Evolutionary conservation across 2,113 vertebrate genomes (phyloP), one percentile per base, ranked within the genome.

Genomic region (Trichomycterus rosablanca): DNA sequence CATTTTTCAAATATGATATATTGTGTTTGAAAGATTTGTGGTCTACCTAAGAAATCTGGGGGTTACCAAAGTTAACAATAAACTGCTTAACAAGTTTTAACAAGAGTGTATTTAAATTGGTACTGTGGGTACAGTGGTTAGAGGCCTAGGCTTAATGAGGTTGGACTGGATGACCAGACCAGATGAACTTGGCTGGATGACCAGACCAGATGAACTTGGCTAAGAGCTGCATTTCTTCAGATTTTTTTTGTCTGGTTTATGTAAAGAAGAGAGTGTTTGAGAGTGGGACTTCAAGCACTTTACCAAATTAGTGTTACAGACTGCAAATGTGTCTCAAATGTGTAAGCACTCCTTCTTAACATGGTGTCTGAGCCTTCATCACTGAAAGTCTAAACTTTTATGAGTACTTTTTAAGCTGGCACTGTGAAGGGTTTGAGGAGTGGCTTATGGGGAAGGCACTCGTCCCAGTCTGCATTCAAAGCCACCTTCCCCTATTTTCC

Each of bases 171-270:
- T 50, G 59, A 63, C 67, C 71, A 69, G 64, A 26, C 7, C 37
- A 52, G 45, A 45, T 44, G 30, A 18, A 9, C 9, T 23, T 40
- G 34, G 49, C 18, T 58, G 35, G 67, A 43, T 50, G 59, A 63
- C 67, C 71, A 69, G 64, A 26, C 7, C 37, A 52, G 45, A 58
- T 51, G 49, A 20, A 54, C 45, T 44, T 54, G 24, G 9, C 39
- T 59, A 48, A 51, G 61, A 37, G 1, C 12, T 37, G 44, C 26
- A 30, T 76, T 78, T 74, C 68, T 77, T 65, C 20, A 76, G 68
- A 79, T 78, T 63, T 74, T n/a, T 49, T 68, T 77, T 72, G 77
- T 77, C 70, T 75, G 51, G 61, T 43, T 63, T 15, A 35, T 63
- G 14, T 18, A 52, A 66, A 34, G 54, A 63, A 22, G 50, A 6